phyloP scores from a whole-genome alignment of 2,888 invertebrate species.

The Dasysyrphus albostriatus region DNA sequence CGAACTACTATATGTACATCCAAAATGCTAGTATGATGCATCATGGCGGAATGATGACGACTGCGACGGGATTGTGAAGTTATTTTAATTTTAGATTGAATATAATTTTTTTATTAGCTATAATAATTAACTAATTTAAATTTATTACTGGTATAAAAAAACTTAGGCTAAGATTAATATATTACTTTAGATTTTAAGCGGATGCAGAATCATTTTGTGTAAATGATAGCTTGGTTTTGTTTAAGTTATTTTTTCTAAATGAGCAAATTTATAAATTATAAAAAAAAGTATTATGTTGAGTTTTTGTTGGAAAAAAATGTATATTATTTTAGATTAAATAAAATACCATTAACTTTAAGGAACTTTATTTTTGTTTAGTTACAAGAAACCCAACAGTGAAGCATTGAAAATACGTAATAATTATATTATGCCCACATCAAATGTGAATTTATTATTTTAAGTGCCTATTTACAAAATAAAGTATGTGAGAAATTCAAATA shows the following conservation, averaged over 20 bases:
- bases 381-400: conserved; percentile 50
- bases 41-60: conserved; percentile 83
- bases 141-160: conserved; percentile 41
- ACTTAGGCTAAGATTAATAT: conserved; percentile 53
- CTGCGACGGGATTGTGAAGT: conserved; percentile 83
- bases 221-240: conserved; percentile 31
- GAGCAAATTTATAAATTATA: conserved; percentile 47
- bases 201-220: conserved; percentile 28
- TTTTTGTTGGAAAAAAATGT: conserved; percentile 32
- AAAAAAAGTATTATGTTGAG: conserved; percentile 64
- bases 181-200: conserved; percentile 39
- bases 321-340: conserved; percentile 15
- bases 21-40: conserved; percentile 83
- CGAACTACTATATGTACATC: conserved; percentile 84
- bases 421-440: conserved; percentile 67
- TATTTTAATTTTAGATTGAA: conserved; percentile 43
- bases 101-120: conserved; percentile 24
- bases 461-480: conserved; percentile 19
- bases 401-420: conserved; percentile 71
- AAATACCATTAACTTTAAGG: conserved; percentile 21
- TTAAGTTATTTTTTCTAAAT: conserved; percentile 62
- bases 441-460: conserved; percentile 75
- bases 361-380: conserved; percentile 7
- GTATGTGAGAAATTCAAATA: conserved; percentile 49
- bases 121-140: conserved; percentile 30